phyloP scores from a whole-genome alignment of 2,113 vertebrate species.

The Eulemur rufifrons region DNA sequence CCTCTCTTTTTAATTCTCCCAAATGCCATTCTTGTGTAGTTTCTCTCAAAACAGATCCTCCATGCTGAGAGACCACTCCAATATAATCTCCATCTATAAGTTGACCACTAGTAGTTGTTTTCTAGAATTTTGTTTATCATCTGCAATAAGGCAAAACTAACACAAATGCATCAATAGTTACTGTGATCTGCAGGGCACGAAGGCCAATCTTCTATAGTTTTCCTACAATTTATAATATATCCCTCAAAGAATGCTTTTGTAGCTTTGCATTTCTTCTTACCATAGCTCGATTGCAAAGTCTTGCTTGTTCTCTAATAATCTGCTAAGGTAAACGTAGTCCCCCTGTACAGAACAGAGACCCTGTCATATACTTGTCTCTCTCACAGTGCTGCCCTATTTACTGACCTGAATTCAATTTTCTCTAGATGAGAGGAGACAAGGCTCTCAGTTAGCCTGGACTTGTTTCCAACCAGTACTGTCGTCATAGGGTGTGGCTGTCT shows the following conservation, averaged over 20 bases:
- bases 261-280: not conserved
- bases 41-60: constrained; percentile 65
- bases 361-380: not conserved
- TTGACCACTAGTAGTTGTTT: constrained; percentile 68
- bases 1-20: constrained; percentile 57
- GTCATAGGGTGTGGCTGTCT: rapidly evolving
- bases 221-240: not conserved
- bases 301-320: not conserved
- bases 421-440: not conserved
- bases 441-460: not conserved
- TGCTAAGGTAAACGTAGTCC: not conserved
- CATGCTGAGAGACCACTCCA: constrained; percentile 74
- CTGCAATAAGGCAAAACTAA: constrained; percentile 56
- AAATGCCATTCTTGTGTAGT: constrained; percentile 74
- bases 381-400: not conserved
- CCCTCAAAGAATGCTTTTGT: not conserved
- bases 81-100: constrained; percentile 66
- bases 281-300: not conserved
- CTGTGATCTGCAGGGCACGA: not conserved
- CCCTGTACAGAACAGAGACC: not conserved
- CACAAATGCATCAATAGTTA: constrained; percentile 39
- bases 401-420: constrained; percentile 9
- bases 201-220: constrained; percentile 25
- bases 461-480: not conserved
- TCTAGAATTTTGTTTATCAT: constrained; percentile 59